Conservation (phyloP, 2,888 invertebrate species). For the Prosopocoilus inquinatus region DNA sequence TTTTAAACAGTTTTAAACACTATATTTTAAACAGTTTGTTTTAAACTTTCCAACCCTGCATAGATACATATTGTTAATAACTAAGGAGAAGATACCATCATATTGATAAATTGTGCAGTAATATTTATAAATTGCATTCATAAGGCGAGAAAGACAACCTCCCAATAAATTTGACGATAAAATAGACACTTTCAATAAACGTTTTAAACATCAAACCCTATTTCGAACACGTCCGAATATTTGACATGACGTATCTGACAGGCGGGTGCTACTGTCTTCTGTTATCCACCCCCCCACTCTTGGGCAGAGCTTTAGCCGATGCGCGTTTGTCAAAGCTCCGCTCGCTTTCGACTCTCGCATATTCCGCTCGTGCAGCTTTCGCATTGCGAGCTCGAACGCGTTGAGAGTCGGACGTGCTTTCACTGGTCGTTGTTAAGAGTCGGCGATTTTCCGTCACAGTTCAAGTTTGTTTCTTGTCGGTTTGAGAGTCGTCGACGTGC, state of each 20-base stretch:
- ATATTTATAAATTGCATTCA: background rate
- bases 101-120: too few species aligned
- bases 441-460: background rate
- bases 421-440: background rate
- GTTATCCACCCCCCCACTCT: constrained; percentile 39
- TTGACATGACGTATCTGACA: constrained; percentile 43
- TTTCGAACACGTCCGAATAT: constrained; percentile 37
- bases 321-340: constrained; percentile 31
- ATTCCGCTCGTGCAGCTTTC: constrained; percentile 15
- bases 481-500: background rate
- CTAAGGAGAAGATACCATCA: too few species aligned
- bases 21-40: too few species aligned
- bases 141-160: constrained; percentile 22
- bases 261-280: constrained; percentile 42
- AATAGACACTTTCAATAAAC: constrained; percentile 32
- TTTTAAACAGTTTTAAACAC: too few species aligned
- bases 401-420: constrained; percentile 21
- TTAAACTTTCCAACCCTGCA: too few species aligned
- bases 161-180: constrained; percentile 25
- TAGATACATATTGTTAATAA: too few species aligned
- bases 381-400: constrained; percentile 18
- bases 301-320: constrained; percentile 34
- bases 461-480: background rate
- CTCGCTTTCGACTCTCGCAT: constrained; percentile 21
- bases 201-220: constrained; percentile 33